Conservation (phyloP, 2,113 vertebrate genomes). For the Chionodraco myersi region DNA sequence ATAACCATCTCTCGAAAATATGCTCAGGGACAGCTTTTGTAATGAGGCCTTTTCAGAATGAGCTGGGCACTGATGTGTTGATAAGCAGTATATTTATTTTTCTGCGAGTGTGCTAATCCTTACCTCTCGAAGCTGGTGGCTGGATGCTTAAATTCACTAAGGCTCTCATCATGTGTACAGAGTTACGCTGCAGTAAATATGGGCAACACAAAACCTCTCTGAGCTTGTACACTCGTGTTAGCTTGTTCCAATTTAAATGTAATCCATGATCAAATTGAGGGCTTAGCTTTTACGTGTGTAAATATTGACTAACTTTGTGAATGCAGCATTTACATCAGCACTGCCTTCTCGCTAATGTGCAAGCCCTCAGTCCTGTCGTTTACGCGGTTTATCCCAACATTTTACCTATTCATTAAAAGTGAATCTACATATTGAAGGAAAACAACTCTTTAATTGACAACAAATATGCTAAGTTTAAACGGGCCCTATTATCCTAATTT, state of each 20-base stretch:
- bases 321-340: background rate
- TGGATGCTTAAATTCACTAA: constrained; percentile 1
- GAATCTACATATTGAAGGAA: background rate
- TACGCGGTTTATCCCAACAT: background rate
- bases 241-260: constrained; percentile 16
- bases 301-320: constrained; percentile 9
- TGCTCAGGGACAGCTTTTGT: constrained; percentile 46
- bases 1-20: constrained; percentile 15
- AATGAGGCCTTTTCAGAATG: constrained; percentile 24
- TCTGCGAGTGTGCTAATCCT: background rate
- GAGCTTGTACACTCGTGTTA: background rate
- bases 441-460: background rate
- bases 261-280: constrained; percentile 13
- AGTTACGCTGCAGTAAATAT: constrained; percentile 1
- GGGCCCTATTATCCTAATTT: too few species aligned
- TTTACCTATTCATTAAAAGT: background rate
- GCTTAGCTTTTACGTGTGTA: background rate
- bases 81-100: constrained; percentile 36
- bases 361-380: background rate
- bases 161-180: constrained; percentile 10
- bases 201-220: background rate
- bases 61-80: constrained; percentile 21
- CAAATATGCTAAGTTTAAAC: too few species aligned
- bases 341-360: background rate
- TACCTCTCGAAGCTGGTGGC: constrained; percentile 1